Evolutionary conservation across 35 echinoderm and acorn worm genomes (phyloP).

Genomic region (Eucidaris tribuloides): DNA sequence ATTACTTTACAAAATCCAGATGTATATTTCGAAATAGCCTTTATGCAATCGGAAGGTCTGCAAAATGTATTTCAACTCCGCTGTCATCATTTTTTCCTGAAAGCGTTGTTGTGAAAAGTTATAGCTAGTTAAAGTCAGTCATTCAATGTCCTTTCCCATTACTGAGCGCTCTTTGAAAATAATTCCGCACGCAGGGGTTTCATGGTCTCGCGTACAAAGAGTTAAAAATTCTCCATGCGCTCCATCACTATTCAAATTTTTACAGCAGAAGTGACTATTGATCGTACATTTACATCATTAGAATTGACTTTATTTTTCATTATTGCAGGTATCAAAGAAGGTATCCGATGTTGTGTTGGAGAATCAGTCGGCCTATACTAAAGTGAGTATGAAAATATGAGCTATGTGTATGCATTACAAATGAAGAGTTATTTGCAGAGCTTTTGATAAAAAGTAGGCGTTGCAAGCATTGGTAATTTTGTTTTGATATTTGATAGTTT

Average conservation of each 20-base stretch:
- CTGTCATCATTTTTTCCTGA: not conserved
- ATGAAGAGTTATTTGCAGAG: not conserved
- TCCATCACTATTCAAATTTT: not conserved
- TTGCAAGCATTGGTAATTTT: too few relatives aligned
- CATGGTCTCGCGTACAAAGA: too few relatives aligned
- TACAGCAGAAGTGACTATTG: not conserved
- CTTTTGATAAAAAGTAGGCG: not conserved
- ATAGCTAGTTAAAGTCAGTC: too few relatives aligned
- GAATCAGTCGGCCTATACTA: slow-evolving; percentile 90
- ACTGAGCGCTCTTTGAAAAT: too few relatives aligned
- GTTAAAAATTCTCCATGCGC: not conserved
- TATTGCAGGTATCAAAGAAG: slow-evolving; percentile 92
- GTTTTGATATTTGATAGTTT: too few relatives aligned
- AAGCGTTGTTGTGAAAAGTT: too few relatives aligned
- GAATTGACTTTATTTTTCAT: not conserved
- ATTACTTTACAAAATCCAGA: too few relatives aligned
- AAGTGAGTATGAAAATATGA: slow-evolving; percentile 31
- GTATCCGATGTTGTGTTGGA: slow-evolving; percentile 95
- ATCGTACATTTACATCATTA: not conserved
- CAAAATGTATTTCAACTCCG: too few relatives aligned
- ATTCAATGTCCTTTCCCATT: too few relatives aligned
- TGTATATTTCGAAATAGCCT: too few relatives aligned
- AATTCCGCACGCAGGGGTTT: too few relatives aligned
- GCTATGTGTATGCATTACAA: not conserved
- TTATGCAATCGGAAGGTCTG: too few relatives aligned